Conservation (phyloP, 2,113 vertebrate species). For the Hipposideros armiger region DNA sequence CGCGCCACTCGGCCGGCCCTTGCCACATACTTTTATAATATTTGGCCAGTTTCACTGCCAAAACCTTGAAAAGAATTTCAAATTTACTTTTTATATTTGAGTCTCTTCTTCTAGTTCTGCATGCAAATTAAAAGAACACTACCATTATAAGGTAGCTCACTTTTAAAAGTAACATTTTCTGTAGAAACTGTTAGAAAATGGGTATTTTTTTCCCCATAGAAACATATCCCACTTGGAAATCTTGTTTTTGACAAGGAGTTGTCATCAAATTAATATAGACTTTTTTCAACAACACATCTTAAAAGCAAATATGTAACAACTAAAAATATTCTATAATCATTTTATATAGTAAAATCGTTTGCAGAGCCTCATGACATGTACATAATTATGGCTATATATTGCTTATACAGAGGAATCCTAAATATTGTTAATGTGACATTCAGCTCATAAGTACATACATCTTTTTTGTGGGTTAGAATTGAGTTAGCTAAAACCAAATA, state of each 20-base stretch:
- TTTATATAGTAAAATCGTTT: constrained; percentile 65
- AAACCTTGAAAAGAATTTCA: constrained; percentile 53
- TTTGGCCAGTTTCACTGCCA: constrained; percentile 45
- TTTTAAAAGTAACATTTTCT: constrained; percentile 47
- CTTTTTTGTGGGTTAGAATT: constrained; percentile 45
- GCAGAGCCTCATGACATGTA: constrained; percentile 21
- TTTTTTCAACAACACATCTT: constrained; percentile 8
- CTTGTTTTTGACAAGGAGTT: constrained; percentile 57
- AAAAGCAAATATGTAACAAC: constrained; percentile 46
- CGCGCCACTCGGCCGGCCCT: not conserved
- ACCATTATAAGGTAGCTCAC: not conserved
- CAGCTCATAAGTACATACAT: constrained; percentile 5
- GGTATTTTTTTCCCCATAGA: constrained; percentile 22
- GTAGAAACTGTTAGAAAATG: constrained; percentile 58
- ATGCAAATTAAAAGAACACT: constrained; percentile 44
- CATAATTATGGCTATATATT: constrained; percentile 37
- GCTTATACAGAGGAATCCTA: constrained; percentile 48
- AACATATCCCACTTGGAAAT: constrained; percentile 38
- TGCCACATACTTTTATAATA: constrained; percentile 22
- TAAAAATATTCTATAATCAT: constrained; percentile 50
- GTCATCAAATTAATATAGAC: constrained; percentile 44
- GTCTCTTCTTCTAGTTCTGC: constrained; percentile 17
- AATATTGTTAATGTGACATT: constrained; percentile 47
- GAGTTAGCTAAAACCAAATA: constrained; percentile 43
- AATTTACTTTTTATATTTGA: constrained; percentile 31